phyloP scores from a whole-genome alignment of 2,797 vertebrate genomes.

The Pipistrellus nathusii region DNA sequence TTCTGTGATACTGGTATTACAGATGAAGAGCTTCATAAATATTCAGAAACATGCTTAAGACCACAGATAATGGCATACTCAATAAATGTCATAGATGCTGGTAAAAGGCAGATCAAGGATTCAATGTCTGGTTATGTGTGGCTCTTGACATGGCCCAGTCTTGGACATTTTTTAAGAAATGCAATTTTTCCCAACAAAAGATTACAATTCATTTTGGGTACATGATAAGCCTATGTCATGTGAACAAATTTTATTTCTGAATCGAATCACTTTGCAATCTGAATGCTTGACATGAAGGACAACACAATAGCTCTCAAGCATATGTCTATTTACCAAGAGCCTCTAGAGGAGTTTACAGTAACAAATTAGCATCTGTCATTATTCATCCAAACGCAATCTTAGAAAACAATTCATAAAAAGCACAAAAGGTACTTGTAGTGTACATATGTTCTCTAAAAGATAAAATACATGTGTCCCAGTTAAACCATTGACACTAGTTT shows the following conservation, averaged over 20 bases:
- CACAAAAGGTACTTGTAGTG: constrained; percentile 11
- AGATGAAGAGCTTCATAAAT: background rate
- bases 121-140: background rate
- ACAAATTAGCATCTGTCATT: constrained; percentile 21
- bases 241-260: background rate
- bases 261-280: background rate
- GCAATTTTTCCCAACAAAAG: background rate
- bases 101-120: constrained; percentile 30
- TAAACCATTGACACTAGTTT: background rate
- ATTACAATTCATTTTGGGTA: background rate
- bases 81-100: background rate
- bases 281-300: constrained; percentile 36
- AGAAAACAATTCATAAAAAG: constrained; percentile 22
- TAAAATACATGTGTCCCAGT: constrained; percentile 20
- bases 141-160: background rate
- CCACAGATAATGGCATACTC: background rate
- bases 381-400: constrained; percentile 33
- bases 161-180: background rate
- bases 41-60: background rate
- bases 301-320: background rate
- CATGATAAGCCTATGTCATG: background rate
- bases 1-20: background rate
- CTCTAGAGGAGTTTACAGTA: constrained; percentile 6
- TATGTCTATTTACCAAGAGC: background rate
- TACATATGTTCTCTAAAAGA: constrained; percentile 43